Conservation (phyloP, 2,113 vertebrate genomes). For the Eurypyga helias region DNA sequence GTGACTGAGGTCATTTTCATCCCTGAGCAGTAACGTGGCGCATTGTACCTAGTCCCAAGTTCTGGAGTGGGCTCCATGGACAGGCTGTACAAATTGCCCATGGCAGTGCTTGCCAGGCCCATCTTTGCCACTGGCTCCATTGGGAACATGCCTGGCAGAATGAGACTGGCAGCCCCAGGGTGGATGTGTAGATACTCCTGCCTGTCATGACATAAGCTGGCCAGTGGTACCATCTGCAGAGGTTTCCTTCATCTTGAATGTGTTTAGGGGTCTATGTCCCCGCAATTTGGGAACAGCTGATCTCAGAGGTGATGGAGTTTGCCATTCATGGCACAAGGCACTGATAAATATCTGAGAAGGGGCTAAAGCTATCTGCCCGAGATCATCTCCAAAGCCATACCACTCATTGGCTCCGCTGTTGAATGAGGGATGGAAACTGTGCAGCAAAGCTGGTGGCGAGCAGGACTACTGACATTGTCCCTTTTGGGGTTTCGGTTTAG, state of each 20-base stretch:
- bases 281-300: not conserved
- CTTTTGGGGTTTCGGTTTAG: not conserved
- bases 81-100: not conserved
- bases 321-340: not conserved
- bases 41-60: not conserved
- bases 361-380: not conserved
- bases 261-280: not conserved
- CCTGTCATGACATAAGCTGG: not conserved
- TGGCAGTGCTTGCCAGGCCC: accelerated
- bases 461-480: not conserved
- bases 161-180: not conserved
- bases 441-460: not conserved
- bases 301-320: not conserved
- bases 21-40: not conserved
- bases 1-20: not conserved
- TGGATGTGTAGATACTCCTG: not conserved
- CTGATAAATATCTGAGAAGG: not conserved
- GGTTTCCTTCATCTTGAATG: not conserved
- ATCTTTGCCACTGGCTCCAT: accelerated
- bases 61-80: not conserved
- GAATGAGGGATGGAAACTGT: not conserved
- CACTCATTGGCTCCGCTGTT: not conserved
- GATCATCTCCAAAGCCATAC: not conserved
- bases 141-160: not conserved
- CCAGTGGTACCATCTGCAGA: not conserved